Evolutionary conservation across 2,113 vertebrate species (phyloP).

Genomic region (Nibea coibor): DNA sequence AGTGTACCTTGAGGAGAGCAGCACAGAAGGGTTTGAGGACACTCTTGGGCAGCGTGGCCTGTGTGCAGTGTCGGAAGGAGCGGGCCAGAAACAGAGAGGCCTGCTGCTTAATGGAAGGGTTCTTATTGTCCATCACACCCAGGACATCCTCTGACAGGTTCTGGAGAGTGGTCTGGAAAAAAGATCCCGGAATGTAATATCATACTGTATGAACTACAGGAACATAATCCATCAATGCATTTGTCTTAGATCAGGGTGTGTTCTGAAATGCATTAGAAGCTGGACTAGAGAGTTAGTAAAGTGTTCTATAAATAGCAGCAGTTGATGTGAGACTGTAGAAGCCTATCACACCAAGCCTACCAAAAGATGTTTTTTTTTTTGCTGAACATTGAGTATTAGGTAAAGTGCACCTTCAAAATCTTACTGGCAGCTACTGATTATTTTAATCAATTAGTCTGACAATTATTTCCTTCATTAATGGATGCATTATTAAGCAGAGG

Average conservation of each 20-base stretch:
- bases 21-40: constrained; percentile 95
- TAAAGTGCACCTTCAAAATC: too few species aligned
- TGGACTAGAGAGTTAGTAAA: constrained; percentile 12
- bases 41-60: constrained; percentile 91
- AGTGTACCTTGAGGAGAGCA: constrained; percentile 92
- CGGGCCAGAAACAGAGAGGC: constrained; percentile 96
- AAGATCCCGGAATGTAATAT: background rate
- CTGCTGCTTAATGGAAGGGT: constrained; percentile 98
- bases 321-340: background rate
- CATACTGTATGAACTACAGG: background rate
- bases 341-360: background rate
- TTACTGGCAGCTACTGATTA: background rate
- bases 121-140: constrained; percentile 99
- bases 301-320: constrained; percentile 17
- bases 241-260: background rate
- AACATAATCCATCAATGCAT: background rate
- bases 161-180: constrained; percentile 91
- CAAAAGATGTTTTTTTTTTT: background rate
- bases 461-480: too few species aligned
- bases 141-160: constrained; percentile 95
- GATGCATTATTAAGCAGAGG: too few species aligned
- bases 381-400: background rate
- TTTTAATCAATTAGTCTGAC: too few species aligned
- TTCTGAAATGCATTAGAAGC: background rate
- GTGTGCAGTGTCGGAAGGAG: constrained; percentile 94